These are phyloP conservation scores for Arothron firmamentum DNA, from an alignment of 2,113 vertebrate genomes.

Conservation along the genomic window DNA sequence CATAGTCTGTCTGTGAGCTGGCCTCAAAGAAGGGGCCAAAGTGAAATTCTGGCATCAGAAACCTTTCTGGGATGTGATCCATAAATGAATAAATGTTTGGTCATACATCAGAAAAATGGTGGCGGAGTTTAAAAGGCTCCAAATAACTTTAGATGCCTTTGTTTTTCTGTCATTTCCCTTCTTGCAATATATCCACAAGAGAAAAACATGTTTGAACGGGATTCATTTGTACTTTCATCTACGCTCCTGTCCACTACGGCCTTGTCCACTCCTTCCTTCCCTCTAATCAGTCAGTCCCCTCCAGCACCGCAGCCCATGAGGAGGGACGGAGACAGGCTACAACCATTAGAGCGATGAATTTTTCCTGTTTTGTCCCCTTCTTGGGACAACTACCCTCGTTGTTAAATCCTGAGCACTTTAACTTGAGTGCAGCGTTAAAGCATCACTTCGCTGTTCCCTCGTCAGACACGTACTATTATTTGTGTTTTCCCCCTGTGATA, in stretches of 20 bases:
- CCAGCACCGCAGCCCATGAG: slow-evolving; percentile 30
- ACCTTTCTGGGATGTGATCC: slow-evolving; percentile 39
- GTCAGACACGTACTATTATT: slow-evolving; percentile 27
- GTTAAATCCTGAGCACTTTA: slow-evolving; percentile 16
- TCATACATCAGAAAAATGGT: slow-evolving; percentile 21
- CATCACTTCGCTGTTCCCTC: slow-evolving; percentile 34
- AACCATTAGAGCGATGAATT: slow-evolving; percentile 56
- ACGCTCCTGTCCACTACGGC: slow-evolving; percentile 14
- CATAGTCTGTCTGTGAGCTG: slow-evolving; percentile 31
- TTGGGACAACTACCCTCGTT: slow-evolving; percentile 18
- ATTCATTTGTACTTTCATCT: slow-evolving; percentile 13
- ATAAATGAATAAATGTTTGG: slow-evolving; percentile 42
- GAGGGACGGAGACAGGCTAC: slow-evolving; percentile 41
- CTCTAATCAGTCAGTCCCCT: slow-evolving; percentile 40
- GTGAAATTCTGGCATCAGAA: slow-evolving; percentile 30
- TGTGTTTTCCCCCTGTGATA: neutral
- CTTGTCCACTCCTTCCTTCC: slow-evolving; percentile 27
- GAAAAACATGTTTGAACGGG: neutral
- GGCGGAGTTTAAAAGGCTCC: neutral
- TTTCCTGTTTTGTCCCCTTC: slow-evolving; percentile 35
- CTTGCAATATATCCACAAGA: neutral
- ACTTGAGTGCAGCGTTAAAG: slow-evolving; percentile 31
- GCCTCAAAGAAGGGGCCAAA: slow-evolving; percentile 38
- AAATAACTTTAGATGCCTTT: neutral
- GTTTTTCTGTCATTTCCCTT: slow-evolving; percentile 6